Evolutionary conservation across 2,888 invertebrate genomes (phyloP), one percentile per base, ranked within the genome.

Genomic region (Drosophila mimetica): DNA sequence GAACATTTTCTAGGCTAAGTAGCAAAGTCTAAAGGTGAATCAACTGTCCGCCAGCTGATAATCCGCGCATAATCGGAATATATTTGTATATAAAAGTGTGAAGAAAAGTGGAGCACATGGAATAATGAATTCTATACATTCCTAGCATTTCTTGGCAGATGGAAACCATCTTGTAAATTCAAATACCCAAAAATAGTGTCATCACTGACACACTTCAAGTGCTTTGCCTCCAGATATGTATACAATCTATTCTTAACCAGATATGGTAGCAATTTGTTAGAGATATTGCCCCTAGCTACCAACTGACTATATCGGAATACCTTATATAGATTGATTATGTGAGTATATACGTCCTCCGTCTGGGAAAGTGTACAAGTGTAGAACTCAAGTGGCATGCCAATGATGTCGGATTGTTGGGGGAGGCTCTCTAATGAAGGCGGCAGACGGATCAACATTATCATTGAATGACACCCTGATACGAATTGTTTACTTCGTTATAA

Each of bases 21-120:
- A 53, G 54, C 85, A 86, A 79, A 88, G 86, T 88, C 88, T 48
- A 86, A 82, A 86, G 86, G 82, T 84, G 87, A 88, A 70, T 80
- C 77, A 83, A 75, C 80, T 72, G 61, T 18, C 44, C 5, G 22
- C 32, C 39, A 52, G 52, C 86, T 76, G 83, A 87, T 85, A 87
- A 76, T 50, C 50, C 42, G 36, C 18, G 13, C 30, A 51, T 52
- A 69, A 51, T 73, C 73, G 25, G 32, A 41, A 44, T 47, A 25
- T 36, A 25, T 37, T 1, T 37, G 7, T 32, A 16, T 58, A 46
- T 22, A 18, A 46, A 69, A 60, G 47, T 53, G 64, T 20, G 48
- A 51, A 39, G 37, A 70, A 48, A 86, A 81, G 46, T 76, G 51
- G 84, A 76, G 67, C 84, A 77, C 44, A 37, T 55, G 9, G 39